These are phyloP conservation scores for Drosophila mettleri DNA, from an alignment of 2,888 invertebrate species.

Conservation along the genomic window DNA sequence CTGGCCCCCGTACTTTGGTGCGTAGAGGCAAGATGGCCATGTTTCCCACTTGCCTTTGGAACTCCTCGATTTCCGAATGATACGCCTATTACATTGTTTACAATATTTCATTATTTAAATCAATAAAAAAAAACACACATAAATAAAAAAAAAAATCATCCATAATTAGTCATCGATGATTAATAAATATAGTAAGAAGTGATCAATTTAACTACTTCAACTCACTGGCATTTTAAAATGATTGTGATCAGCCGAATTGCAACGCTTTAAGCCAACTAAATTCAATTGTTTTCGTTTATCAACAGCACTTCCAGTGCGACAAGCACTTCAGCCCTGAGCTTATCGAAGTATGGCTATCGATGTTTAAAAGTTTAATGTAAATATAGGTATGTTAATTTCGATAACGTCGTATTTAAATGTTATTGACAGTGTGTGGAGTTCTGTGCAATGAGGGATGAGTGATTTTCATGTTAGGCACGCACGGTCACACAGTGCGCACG, in stretches of 20 bases:
- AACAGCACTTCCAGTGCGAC: slow-evolving; percentile 13
- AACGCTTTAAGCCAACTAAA: slow-evolving; percentile 29
- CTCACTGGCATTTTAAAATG: slow-evolving; percentile 51
- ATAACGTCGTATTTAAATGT: background rate
- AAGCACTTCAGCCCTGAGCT: slow-evolving; percentile 19
- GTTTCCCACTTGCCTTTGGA: slow-evolving; percentile 92
- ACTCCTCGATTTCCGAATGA: slow-evolving; percentile 94
- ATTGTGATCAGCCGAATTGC: slow-evolving; percentile 34
- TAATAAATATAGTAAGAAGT: background rate
- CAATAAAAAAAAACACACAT: background rate
- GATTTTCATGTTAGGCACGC: background rate
- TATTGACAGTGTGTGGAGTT: slow-evolving; percentile 4
- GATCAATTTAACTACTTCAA: slow-evolving; percentile 22
- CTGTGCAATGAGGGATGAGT: background rate
- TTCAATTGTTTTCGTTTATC: slow-evolving; percentile 37
- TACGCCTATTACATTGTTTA: slow-evolving; percentile 89
- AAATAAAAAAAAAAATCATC: too few species aligned
- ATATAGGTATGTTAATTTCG: background rate
- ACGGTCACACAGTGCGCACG: slow-evolving; percentile 42
- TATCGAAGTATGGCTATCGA: slow-evolving; percentile 15
- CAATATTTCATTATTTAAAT: background rate
- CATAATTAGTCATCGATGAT: slow-evolving; percentile 23
- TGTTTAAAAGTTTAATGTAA: slow-evolving; percentile 6
- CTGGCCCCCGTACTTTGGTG: slow-evolving; percentile 96
- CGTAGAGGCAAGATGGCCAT: slow-evolving; percentile 96